phyloP scores from a whole-genome alignment of 2,797 vertebrate genomes.

The Onychomys leucogaster region DNA sequence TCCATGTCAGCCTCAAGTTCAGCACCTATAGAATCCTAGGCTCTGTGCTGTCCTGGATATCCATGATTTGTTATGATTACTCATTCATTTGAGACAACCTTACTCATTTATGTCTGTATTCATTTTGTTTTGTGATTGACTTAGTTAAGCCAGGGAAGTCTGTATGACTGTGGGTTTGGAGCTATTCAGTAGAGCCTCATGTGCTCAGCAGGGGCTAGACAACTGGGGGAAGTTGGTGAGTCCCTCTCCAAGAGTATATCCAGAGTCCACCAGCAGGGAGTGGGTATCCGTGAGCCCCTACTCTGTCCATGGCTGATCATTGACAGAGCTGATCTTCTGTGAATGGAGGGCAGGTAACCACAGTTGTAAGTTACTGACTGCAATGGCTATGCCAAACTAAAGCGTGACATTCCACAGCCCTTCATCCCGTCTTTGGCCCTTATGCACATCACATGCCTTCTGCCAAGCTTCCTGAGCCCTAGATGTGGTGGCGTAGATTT shows the following conservation, averaged over 20 bases:
- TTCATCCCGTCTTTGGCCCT: not conserved
- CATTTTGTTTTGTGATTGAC: not conserved
- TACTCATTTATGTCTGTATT: not conserved
- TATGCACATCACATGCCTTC: accelerated
- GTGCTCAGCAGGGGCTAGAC: not conserved
- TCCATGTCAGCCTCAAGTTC: not conserved
- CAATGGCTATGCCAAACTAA: not conserved
- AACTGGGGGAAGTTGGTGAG: not conserved
- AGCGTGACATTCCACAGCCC: not conserved
- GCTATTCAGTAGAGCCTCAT: not conserved
- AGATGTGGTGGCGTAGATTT: not conserved
- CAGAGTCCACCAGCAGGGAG: not conserved
- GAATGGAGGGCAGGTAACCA: not conserved
- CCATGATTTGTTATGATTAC: not conserved
- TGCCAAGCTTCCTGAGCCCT: not conserved
- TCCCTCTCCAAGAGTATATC: not conserved
- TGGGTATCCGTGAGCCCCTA: too few species aligned
- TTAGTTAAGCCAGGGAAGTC: not conserved
- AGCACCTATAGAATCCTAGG: not conserved
- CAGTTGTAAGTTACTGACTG: not conserved
- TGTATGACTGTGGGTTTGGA: not conserved
- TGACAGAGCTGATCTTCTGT: not conserved
- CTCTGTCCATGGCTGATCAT: not conserved
- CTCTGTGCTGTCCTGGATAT: not conserved
- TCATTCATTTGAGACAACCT: not conserved